Evolutionary conservation across 2,797 vertebrate species (phyloP), one percentile per base, ranked within the genome.

Genomic region (Tiaroga cobitis): DNA sequence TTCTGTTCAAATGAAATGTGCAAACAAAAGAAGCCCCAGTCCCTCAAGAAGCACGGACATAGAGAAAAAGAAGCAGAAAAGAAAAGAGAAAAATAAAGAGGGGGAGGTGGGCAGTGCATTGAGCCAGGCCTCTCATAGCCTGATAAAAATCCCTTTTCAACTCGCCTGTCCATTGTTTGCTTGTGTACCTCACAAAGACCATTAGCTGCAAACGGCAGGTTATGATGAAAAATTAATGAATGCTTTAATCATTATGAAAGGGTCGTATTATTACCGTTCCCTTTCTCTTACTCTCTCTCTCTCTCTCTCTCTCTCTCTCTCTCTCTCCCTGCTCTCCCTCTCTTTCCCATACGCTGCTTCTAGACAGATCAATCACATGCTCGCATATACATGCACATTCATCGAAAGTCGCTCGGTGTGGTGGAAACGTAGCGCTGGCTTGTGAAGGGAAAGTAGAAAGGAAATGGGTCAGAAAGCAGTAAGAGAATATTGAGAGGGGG

Each of bases 151-250:
- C 94, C 94, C 94, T 91, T 93, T 91, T 88, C 83, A 91, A 95
- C 94, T 94, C 92, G 91, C 91, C 92, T 88, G 92, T 93, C 95
- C 94, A 96, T 97, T 97, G 96, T 97, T 96, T 96, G 94, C 96
- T 96, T 97, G 96, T 96, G 94, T 92, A 93, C 91, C 95, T 97
- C 96, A 96, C 94, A 97, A 96, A 98, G 96, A 95, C 96, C 96
- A 97, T 98, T 99, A 97, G 97, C 92, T 96, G 96, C 96, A 96
- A 97, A 96, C 96, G 97, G 97, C 97, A 98, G 97, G 96, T 98
- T 97, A 96, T 96, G 95, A 97, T 97, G 97, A 97, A 98, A 98
- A 97, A 97, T 98, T 97, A 97, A 99, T 98, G 97, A 97, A 97
- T 95, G 95, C 95, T 96, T 97, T 96, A 96, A 97, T 98, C 97